Evolutionary conservation across 2,888 invertebrate genomes (phyloP), one percentile per base, ranked within the genome.

Genomic region (Poecilus cupreus): DNA sequence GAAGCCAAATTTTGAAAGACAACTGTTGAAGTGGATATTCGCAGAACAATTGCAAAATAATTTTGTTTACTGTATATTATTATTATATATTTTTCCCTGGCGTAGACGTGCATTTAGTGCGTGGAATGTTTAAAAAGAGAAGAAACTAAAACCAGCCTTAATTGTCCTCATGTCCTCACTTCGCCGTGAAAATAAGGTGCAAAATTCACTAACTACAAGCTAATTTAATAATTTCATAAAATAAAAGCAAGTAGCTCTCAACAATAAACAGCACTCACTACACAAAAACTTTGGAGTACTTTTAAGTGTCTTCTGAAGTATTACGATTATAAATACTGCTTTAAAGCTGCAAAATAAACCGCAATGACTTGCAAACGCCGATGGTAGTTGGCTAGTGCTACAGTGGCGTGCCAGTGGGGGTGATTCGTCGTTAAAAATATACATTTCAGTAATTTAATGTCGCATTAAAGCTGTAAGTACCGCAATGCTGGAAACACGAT

Each of bases 361-460:
- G 46, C 72, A 72, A 72, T 22, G 72, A 20, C 72, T 46, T 24
- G 43, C 72, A 43, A 72, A 72, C 72, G 72, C 24, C 16, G 18
- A 20, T 22, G 54, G 11, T 18, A 22, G 54, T 60, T 43, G 22
- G 60, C 60, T 22, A 26, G 60, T 26, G 60, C 13, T n/a, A 43
- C 60, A 57, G 57, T 24, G 57, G 26, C 26, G 57, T 57, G 4
- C 57, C 22, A 54, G 11, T 11, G 60, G 60, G 60, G 60, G 60
- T n/a, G n/a, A 43, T 43, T 43, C 43, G 43, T 43, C 43, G n/a
- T 60, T 60, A 24, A 39, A 46, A 46, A 72, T 46, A 72, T 22
- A 72, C 72, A 72, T 43, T 39, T 24, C 20, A 72, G 72, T 72
- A 72, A 72, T 72, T 72, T 72, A 72, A 72, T 72, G 72, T 72